phyloP scores from a whole-genome alignment of 37 sponge, comb jelly and placozoan species.

The Aplysina aerophoba region DNA sequence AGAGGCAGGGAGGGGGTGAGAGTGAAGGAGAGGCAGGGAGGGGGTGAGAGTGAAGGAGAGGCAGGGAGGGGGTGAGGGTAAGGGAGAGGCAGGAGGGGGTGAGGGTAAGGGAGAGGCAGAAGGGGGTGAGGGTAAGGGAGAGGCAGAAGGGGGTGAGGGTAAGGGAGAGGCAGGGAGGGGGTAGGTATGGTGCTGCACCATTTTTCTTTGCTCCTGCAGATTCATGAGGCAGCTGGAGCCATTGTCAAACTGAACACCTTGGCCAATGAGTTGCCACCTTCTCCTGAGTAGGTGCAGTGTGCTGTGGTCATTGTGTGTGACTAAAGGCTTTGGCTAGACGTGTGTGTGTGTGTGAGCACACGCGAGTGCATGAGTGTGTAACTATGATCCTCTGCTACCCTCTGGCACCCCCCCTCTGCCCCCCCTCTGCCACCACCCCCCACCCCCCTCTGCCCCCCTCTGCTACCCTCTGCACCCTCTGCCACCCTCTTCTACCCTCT shows the following conservation, averaged over 20 bases:
- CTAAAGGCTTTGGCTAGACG: too few relatives aligned
- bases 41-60: constrained; percentile 34
- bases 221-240: constrained; percentile 79
- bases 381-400: too few relatives aligned
- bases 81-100: constrained; percentile 41
- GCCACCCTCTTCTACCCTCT: background rate
- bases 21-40: too few relatives aligned
- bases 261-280: constrained; percentile 57
- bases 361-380: background rate
- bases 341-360: too few relatives aligned
- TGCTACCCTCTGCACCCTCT: background rate
- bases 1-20: constrained; percentile 54
- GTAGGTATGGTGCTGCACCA: background rate
- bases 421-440: background rate
- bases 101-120: background rate
- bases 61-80: constrained; percentile 50
- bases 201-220: constrained; percentile 35
- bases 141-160: constrained; percentile 39
- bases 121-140: constrained; percentile 32
- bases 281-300: constrained; percentile 49
- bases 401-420: background rate
- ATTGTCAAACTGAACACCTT: constrained; percentile 74
- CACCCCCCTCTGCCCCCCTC: background rate
- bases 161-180: too few relatives aligned
- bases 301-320: background rate